phyloP scores from a whole-genome alignment of 2,113 vertebrate species.

The Caranx melampygus region DNA sequence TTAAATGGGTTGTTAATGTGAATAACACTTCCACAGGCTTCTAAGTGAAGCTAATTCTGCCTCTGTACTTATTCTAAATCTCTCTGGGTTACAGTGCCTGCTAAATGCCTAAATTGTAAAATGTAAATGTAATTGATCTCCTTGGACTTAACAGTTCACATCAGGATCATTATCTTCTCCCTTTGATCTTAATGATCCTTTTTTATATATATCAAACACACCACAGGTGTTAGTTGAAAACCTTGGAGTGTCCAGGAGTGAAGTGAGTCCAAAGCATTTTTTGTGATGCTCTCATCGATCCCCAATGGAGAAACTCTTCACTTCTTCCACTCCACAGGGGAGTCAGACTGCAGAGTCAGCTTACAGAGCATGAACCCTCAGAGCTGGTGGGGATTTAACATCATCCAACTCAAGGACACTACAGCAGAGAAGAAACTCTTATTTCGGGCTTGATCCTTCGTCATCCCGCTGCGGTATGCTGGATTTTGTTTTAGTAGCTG shows the following conservation, averaged over 20 bases:
- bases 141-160: constrained; percentile 51
- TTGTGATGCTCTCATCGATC: constrained; percentile 50
- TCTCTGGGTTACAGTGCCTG: constrained; percentile 33
- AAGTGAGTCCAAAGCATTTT: constrained; percentile 31
- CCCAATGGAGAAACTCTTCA: constrained; percentile 34
- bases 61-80: constrained; percentile 47
- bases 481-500: not conserved
- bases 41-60: constrained; percentile 37
- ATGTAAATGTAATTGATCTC: constrained; percentile 71
- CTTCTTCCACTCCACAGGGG: constrained; percentile 28
- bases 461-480: constrained; percentile 1
- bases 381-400: constrained; percentile 40
- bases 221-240: constrained; percentile 63
- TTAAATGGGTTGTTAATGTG: not conserved
- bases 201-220: constrained; percentile 56
- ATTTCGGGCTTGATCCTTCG: not conserved
- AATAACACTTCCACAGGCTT: constrained; percentile 15
- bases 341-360: constrained; percentile 54
- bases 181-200: constrained; percentile 66
- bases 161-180: constrained; percentile 57
- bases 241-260: constrained; percentile 23
- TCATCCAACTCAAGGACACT: constrained; percentile 60
- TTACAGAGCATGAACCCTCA: constrained; percentile 38
- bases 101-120: constrained; percentile 70
- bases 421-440: constrained; percentile 35